Evolutionary conservation across 2,888 invertebrate species (phyloP).

Genomic region (Noctua pronuba): DNA sequence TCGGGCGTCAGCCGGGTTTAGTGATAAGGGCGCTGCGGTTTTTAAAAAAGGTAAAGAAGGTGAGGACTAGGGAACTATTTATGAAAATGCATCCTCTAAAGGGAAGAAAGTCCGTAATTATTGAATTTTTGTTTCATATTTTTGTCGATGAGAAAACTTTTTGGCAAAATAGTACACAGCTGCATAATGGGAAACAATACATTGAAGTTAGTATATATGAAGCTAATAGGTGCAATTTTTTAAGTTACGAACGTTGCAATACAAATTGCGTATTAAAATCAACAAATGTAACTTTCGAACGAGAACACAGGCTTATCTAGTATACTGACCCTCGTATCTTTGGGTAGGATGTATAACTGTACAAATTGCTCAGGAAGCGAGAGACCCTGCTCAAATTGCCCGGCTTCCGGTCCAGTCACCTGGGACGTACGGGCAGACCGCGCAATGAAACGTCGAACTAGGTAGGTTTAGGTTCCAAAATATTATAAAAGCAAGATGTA

Average conservation of each 20-base stretch:
- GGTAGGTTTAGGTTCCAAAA: neutral
- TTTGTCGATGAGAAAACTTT: neutral
- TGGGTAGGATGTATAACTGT: neutral
- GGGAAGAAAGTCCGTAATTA: no score
- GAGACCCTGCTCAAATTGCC: neutral
- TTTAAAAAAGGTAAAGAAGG: neutral
- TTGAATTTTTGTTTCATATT: neutral
- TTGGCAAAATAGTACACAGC: neutral
- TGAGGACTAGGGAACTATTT: no score
- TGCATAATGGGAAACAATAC: neutral
- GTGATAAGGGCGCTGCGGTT: no score
- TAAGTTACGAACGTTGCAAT: neutral
- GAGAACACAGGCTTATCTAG: neutral
- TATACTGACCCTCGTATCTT: neutral
- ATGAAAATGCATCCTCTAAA: no score
- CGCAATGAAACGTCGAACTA: neutral
- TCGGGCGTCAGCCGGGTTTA: no score
- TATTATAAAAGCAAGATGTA: no score
- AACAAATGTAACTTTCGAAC: no score
- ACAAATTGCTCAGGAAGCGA: slow-evolving; percentile 18
- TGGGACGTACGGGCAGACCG: slow-evolving; percentile 9
- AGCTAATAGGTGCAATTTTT: neutral
- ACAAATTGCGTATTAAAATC: neutral
- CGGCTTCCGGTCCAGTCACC: slow-evolving; percentile 4
- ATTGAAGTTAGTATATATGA: neutral